phyloP scores from a whole-genome alignment of 2,113 vertebrate genomes.

The Stigmatopora nigra region DNA sequence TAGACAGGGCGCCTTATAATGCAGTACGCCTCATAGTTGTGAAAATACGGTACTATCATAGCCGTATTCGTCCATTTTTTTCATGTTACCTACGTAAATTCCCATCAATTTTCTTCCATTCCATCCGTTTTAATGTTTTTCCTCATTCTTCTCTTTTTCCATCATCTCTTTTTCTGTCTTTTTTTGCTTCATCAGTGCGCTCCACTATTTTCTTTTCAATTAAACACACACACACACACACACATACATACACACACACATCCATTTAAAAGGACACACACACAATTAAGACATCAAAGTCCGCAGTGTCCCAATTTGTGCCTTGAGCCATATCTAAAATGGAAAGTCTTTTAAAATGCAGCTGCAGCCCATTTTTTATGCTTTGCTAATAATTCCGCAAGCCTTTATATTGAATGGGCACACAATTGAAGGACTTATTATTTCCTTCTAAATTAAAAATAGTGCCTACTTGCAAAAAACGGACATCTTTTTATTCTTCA shows the following conservation, averaged over 20 bases:
- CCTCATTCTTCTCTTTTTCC: conserved; percentile 32
- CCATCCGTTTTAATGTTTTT: conserved; percentile 14
- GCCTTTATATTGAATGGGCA: conserved; percentile 28
- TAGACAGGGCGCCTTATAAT: too few relatives aligned
- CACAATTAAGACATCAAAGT: conserved; percentile 72
- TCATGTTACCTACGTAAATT: conserved; percentile 12
- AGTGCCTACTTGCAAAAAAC: conserved; percentile 40
- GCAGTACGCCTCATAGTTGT: too few relatives aligned
- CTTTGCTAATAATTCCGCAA: conserved; percentile 46
- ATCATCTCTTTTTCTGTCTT: conserved; percentile 25
- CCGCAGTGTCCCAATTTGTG: conserved; percentile 61
- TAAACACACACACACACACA: conserved; percentile 10
- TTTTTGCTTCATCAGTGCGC: conserved; percentile 58
- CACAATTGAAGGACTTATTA: conserved; percentile 44
- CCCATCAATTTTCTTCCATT: conserved; percentile 7
- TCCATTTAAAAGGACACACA: background rate
- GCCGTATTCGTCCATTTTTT: conserved; percentile 18
- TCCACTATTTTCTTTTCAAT: conserved; percentile 37
- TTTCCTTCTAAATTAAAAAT: conserved; percentile 32
- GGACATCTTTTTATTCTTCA: conserved; percentile 40
- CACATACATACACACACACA: background rate
- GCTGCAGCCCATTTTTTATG: conserved; percentile 37
- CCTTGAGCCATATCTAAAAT: conserved; percentile 58
- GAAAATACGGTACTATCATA: too few relatives aligned
- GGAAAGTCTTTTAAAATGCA: conserved; percentile 42